These are phyloP conservation scores for Rhizoglyphus robini DNA, from an alignment of 1,140 invertebrate genomes.

Conservation along the genomic window DNA sequence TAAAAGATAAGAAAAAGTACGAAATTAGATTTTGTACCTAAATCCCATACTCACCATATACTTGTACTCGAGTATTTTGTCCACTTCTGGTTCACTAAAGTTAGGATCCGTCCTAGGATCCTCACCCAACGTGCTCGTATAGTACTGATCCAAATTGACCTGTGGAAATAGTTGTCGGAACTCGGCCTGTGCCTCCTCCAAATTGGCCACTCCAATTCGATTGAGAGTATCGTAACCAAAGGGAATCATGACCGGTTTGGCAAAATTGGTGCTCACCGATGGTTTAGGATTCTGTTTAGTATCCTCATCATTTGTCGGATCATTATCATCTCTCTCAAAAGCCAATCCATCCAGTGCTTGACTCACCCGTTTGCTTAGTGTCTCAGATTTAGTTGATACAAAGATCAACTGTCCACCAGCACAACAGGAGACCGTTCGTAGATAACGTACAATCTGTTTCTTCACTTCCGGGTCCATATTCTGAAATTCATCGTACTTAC, in stretches of 20 bases:
- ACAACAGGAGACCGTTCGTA: neutral
- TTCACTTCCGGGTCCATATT: slow-evolving; percentile 11
- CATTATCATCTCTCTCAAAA: neutral
- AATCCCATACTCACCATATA: slow-evolving; percentile 8
- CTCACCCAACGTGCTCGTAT: neutral
- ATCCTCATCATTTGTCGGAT: neutral
- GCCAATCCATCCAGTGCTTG: neutral
- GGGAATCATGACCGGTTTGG: slow-evolving; percentile 6
- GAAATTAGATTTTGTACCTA: too few relatives aligned
- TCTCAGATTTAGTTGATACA: neutral
- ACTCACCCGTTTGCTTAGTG: neutral
- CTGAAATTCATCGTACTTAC: slow-evolving; percentile 11
- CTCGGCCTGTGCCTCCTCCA: neutral
- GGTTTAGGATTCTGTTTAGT: neutral
- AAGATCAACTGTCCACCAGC: neutral
- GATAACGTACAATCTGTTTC: slow-evolving; percentile 9
- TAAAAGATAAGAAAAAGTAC: too few relatives aligned
- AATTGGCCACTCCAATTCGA: neutral
- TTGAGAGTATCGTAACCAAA: slow-evolving; percentile 3
- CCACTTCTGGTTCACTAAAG: slow-evolving; percentile 6
- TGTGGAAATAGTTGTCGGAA: slow-evolving; percentile 2
- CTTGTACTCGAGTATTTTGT: slow-evolving; percentile 11
- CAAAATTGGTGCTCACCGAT: neutral
- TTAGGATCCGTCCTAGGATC: slow-evolving; percentile 1
- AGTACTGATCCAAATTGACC: neutral